A percentile compares a stretch with the other conserved stretches of the same genome.
Evolutionary conservation across 2,888 invertebrate species (phyloP).

Genomic region (Saturnia japonica): DNA sequence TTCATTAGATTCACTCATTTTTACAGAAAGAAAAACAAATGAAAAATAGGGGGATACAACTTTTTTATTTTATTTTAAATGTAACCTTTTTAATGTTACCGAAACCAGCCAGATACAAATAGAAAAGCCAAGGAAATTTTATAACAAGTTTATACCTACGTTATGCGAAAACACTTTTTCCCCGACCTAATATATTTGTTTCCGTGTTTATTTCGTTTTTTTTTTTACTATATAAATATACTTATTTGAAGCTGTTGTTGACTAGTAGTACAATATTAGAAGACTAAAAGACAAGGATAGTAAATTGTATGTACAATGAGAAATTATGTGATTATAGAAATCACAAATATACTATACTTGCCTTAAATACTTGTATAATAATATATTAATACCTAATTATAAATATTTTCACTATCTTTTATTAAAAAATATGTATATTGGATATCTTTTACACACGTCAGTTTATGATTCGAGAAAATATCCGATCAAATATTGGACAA

Average conservation of each 20-base stretch:
- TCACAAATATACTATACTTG: not conserved
- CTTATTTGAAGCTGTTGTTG: not conserved
- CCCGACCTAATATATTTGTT: too few species aligned
- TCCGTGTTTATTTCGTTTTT: not conserved
- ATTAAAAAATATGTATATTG: not conserved
- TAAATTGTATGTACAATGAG: not conserved
- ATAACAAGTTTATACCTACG: too few species aligned
- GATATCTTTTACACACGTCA: not conserved
- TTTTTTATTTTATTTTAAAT: too few species aligned
- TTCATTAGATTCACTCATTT: too few species aligned
- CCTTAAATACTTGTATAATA: not conserved
- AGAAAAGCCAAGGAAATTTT: too few species aligned
- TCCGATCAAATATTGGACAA: not conserved
- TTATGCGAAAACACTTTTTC: too few species aligned
- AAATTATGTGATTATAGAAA: not conserved
- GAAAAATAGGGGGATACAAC: too few species aligned
- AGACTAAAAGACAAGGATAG: constrained; percentile 1
- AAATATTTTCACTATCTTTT: not conserved
- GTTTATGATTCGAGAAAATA: not conserved
- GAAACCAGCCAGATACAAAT: too few species aligned
- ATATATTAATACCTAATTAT: not conserved
- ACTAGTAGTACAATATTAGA: not conserved
- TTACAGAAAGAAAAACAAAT: too few species aligned
- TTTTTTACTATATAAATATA: not conserved
- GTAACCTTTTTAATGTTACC: too few species aligned